Conservation (phyloP, 1,140 invertebrate species). For the Colletes latitarsis region DNA sequence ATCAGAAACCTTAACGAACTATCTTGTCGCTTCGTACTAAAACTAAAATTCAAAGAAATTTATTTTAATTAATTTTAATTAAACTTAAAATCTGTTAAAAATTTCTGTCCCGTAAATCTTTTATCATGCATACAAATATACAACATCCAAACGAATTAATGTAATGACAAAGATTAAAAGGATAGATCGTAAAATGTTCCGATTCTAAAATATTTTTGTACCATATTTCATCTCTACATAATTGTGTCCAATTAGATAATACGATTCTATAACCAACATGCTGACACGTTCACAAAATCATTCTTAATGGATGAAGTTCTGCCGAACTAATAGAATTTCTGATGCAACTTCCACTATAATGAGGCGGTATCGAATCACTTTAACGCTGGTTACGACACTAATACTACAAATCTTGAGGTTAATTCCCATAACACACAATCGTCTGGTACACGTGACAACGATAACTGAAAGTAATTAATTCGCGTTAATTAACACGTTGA, state of each 20-base stretch:
- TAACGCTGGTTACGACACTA: not conserved
- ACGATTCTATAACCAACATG: not conserved
- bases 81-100: no score
- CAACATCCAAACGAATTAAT: no score
- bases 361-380: not conserved
- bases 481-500: no score
- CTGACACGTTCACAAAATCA: not conserved
- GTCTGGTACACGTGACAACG: no score
- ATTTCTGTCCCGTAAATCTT: no score
- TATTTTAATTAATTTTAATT: no score
- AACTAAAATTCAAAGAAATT: no score
- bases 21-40: no score
- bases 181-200: no score
- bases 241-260: not conserved
- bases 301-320: not conserved
- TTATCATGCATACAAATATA: no score
- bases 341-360: not conserved
- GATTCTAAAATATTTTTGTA: not conserved
- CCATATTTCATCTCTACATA: not conserved
- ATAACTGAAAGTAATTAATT: not conserved
- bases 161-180: no score
- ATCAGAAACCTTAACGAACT: no score
- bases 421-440: not conserved
- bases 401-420: not conserved
- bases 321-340: constrained; percentile 28